Conservation (phyloP, 2,888 invertebrate species). For the Masnerella sp. region DNA sequence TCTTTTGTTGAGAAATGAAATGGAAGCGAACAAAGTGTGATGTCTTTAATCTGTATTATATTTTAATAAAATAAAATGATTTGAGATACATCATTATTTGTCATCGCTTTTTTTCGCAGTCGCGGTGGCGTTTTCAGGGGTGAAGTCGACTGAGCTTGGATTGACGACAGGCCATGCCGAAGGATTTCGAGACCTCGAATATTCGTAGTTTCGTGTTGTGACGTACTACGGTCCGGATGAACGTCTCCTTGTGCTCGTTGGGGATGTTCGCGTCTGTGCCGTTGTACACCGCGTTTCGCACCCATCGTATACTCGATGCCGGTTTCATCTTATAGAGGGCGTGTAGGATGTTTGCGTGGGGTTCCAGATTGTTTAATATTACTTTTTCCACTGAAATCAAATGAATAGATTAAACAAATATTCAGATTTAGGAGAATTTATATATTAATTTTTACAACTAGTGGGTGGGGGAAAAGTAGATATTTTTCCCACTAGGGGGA, state of each 20-base stretch:
- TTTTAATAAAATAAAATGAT: constrained; percentile 74
- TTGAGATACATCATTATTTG: constrained; percentile 56
- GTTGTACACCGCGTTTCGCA: constrained; percentile 79
- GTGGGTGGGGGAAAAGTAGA: too few relatives aligned
- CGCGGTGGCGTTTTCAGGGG: constrained; percentile 5
- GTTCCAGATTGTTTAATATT: constrained; percentile 81
- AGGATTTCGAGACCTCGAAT: constrained; percentile 19
- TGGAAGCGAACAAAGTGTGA: constrained; percentile 71
- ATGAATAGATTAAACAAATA: constrained; percentile 51
- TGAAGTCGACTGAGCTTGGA: constrained; percentile 32
- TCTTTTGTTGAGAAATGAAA: constrained; percentile 41
- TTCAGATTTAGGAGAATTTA: too few relatives aligned
- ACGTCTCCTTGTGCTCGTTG: constrained; percentile 66
- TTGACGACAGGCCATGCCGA: constrained; percentile 39
- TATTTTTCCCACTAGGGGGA: too few relatives aligned
- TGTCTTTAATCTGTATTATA: constrained; percentile 74
- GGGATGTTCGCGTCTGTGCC: constrained; percentile 59
- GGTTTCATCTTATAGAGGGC: constrained; percentile 85
- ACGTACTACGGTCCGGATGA: constrained; percentile 64
- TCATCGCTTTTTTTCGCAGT: background rate
- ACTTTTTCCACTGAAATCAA: constrained; percentile 79
- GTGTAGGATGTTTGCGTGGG: constrained; percentile 82
- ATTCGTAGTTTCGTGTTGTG: constrained; percentile 39
- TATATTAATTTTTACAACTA: too few relatives aligned
- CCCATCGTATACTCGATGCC: constrained; percentile 81